Conservation (phyloP, 2,797 vertebrate genomes). For the Takifugu ocellatus region DNA sequence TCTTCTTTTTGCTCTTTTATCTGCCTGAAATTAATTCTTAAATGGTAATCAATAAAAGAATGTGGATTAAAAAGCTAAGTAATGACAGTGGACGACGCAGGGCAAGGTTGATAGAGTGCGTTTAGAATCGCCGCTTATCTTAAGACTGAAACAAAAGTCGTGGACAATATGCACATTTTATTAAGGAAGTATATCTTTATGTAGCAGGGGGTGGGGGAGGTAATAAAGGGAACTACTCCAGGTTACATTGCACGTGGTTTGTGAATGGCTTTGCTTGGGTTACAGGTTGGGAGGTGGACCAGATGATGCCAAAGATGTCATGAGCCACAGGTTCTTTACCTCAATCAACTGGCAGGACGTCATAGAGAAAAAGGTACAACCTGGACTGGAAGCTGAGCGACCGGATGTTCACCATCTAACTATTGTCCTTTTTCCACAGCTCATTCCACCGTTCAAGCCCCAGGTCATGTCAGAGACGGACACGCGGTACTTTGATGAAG, state of each 20-base stretch:
- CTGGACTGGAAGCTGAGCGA: background rate
- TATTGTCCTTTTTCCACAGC: slow-evolving; percentile 58
- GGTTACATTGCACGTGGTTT: background rate
- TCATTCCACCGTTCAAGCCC: slow-evolving; percentile 90
- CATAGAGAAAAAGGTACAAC: slow-evolving; percentile 83
- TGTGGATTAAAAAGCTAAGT: too few species aligned
- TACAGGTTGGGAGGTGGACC: slow-evolving; percentile 88
- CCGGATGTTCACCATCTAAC: background rate
- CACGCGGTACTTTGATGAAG: slow-evolving; percentile 93
- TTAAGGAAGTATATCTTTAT: too few species aligned
- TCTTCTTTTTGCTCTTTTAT: too few species aligned
- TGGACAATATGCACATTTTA: too few species aligned
- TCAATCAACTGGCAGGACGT: slow-evolving; percentile 92
- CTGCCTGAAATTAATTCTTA: too few species aligned
- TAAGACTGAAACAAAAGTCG: slow-evolving; percentile 12
- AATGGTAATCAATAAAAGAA: too few species aligned
- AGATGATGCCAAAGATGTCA: slow-evolving; percentile 91
- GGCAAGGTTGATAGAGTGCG: slow-evolving; percentile 43
- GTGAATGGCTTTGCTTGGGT: slow-evolving; percentile 23
- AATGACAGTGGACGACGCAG: slow-evolving; percentile 20
- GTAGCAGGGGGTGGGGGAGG: too few species aligned
- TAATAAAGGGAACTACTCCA: too few species aligned
- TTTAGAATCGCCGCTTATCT: slow-evolving; percentile 39
- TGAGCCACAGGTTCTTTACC: slow-evolving; percentile 90
- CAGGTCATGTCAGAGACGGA: slow-evolving; percentile 93